Evolutionary conservation across 1,140 invertebrate genomes (phyloP).

Genomic region (Lucilia cuprina): DNA sequence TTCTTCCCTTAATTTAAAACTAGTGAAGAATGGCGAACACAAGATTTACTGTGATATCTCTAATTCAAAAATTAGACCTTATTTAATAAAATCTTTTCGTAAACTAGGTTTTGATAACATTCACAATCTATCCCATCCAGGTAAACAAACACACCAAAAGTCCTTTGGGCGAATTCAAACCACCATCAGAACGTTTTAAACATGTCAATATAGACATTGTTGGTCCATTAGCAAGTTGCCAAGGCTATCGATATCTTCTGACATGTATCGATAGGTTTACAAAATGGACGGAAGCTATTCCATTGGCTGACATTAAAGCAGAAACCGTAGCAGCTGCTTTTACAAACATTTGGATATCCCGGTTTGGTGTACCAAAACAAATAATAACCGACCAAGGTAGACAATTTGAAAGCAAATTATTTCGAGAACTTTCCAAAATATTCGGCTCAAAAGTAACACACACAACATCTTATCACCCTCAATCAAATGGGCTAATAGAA

Average conservation of each 20-base stretch:
- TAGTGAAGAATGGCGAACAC: too few species aligned
- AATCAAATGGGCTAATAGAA: conserved; percentile 53
- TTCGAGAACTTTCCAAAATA: conserved; percentile 36
- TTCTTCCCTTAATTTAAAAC: too few species aligned
- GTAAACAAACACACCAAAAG: not conserved
- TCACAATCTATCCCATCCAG: conserved; percentile 14
- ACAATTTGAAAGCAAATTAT: conserved; percentile 55
- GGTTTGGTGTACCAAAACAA: conserved; percentile 47
- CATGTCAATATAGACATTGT: conserved; percentile 9
- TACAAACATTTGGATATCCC: conserved; percentile 51
- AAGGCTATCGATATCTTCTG: too few species aligned
- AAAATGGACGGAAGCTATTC: too few species aligned
- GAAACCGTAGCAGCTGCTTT: conserved; percentile 44
- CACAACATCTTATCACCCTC: conserved; percentile 42
- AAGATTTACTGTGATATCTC: too few species aligned
- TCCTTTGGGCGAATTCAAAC: not conserved
- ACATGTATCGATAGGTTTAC: too few species aligned
- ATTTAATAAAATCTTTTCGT: not conserved
- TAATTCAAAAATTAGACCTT: not conserved
- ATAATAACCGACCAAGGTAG: conserved; percentile 61
- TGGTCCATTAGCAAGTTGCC: too few species aligned
- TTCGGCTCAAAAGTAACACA: conserved; percentile 42
- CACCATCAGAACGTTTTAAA: not conserved
- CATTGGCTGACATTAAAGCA: conserved; percentile 15
- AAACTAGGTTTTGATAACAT: not conserved